phyloP scores from a whole-genome alignment of 2,888 invertebrate species.

The Eumerus sabulonum region DNA sequence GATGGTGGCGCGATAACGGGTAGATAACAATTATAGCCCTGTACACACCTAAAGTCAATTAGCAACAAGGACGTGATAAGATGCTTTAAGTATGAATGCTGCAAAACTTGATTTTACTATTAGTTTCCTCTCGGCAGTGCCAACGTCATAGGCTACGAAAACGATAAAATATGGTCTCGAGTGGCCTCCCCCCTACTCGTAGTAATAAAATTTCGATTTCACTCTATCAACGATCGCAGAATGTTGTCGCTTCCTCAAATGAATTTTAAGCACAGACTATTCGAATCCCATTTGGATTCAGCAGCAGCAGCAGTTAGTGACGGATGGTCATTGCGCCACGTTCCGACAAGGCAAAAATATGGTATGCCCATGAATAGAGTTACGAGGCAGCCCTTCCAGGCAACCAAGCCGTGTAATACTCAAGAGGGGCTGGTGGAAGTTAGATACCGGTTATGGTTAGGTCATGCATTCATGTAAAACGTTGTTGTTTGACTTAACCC shows the following conservation, averaged over 20 bases:
- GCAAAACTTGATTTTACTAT: not conserved
- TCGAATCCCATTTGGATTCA: too few relatives aligned
- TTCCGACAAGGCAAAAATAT: too few relatives aligned
- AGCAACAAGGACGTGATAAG: conserved; percentile 37
- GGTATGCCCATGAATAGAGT: too few relatives aligned
- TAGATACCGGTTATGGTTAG: conserved; percentile 38
- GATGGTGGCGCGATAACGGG: conserved; percentile 16
- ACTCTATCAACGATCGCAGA: conserved; percentile 36
- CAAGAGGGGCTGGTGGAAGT: conserved; percentile 24
- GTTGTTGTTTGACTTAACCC: conserved; percentile 35
- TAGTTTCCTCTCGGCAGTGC: too few relatives aligned
- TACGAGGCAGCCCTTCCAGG: too few relatives aligned
- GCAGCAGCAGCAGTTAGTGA: too few relatives aligned
- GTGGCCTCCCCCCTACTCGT: conserved; percentile 4
- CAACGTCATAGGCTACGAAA: conserved; percentile 32
- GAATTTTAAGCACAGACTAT: conserved; percentile 13
- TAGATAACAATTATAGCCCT: conserved; percentile 26
- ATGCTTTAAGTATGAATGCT: conserved; percentile 22
- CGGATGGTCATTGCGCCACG: too few relatives aligned
- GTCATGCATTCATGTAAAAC: conserved; percentile 14
- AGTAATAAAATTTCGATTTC: not conserved
- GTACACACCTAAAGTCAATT: conserved; percentile 19
- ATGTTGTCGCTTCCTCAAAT: conserved; percentile 23
- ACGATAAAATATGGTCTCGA: conserved; percentile 30
- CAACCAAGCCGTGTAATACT: too few relatives aligned